Evolutionary conservation across 2,113 vertebrate genomes (phyloP).

Genomic region (Galeopterus variegatus): DNA sequence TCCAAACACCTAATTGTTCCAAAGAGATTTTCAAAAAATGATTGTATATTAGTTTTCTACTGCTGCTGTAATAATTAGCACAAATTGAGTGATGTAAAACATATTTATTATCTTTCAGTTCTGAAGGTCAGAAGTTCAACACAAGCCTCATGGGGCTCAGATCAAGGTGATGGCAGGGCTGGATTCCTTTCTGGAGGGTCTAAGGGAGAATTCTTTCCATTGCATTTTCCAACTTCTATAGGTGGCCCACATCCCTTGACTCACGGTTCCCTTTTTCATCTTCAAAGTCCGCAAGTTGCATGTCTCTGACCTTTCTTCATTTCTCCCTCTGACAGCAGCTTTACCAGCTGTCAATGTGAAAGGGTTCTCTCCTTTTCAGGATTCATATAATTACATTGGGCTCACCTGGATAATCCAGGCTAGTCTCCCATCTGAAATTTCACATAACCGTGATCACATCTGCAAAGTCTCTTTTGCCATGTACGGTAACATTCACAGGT

Average conservation of each 20-base stretch:
- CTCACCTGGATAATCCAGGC: background rate
- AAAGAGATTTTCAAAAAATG: slow-evolving; percentile 35
- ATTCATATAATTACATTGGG: background rate
- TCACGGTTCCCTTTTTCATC: background rate
- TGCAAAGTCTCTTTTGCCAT: background rate
- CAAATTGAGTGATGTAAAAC: background rate
- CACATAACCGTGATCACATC: background rate
- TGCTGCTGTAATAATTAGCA: slow-evolving; percentile 45
- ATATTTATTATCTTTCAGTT: background rate
- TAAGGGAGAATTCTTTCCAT: background rate
- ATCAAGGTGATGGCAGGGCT: background rate
- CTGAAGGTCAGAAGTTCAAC: background rate
- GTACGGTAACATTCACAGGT: background rate
- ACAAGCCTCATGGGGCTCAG: background rate
- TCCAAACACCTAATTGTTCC: slow-evolving; percentile 62
- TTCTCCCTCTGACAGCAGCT: background rate
- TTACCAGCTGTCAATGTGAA: too few relatives aligned
- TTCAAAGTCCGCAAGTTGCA: background rate
- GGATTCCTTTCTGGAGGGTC: background rate
- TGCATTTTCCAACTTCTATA: background rate
- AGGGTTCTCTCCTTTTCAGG: slow-evolving; percentile 16
- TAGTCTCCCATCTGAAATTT: background rate
- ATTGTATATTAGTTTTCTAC: slow-evolving; percentile 33
- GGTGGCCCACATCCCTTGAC: background rate
- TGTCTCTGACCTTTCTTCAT: background rate